Conservation (phyloP, 2,888 invertebrate genomes). For the Lutraria lutraria region DNA sequence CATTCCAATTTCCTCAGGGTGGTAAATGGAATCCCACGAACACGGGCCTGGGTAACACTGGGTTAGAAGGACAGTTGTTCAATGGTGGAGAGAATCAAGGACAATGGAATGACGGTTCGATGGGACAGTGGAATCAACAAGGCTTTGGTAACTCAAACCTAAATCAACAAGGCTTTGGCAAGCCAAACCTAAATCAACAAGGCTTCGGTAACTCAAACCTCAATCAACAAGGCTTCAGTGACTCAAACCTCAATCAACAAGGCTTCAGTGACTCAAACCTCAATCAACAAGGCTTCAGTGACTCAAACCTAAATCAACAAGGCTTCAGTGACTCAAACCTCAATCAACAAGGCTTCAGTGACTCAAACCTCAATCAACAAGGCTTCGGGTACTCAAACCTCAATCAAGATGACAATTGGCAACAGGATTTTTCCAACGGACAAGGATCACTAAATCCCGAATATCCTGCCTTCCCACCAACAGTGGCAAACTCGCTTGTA, state of each 20-base stretch:
- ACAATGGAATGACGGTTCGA: neutral
- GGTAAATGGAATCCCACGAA: neutral
- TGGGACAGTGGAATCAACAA: conserved; percentile 23
- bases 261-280: too few relatives aligned
- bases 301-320: neutral
- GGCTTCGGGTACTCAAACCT: neutral
- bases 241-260: neutral
- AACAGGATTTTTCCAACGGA: neutral
- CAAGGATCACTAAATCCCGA: neutral
- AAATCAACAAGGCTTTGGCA: neutral
- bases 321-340: neutral
- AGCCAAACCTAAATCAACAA: neutral
- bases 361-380: neutral
- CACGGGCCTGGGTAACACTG: neutral
- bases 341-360: neutral
- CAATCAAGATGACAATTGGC: neutral
- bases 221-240: too few relatives aligned
- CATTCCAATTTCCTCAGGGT: neutral
- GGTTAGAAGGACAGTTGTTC: neutral
- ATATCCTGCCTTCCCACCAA: neutral
- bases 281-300: neutral
- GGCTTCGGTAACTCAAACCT: neutral
- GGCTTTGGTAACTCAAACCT: neutral
- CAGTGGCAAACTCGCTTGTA: neutral
- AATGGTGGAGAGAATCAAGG: neutral